A percentile compares a stretch with the other conserved stretches of the same genome.
These are phyloP conservation scores for Montipora capricornis DNA, from an alignment of 64 coral and sea anemone genomes.

Conservation along the genomic window DNA sequence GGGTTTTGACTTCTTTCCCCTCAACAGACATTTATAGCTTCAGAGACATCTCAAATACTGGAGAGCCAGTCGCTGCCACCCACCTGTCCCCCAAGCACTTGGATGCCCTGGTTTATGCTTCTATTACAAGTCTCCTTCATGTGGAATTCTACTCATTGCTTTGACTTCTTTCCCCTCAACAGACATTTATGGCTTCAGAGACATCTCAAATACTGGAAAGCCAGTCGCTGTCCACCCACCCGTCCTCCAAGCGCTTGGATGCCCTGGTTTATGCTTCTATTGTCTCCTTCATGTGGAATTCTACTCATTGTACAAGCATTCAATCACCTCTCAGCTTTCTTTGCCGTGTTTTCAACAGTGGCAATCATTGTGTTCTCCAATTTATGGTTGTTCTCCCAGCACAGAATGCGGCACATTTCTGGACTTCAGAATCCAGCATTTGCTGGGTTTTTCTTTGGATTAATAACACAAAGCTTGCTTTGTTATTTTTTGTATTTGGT, in stretches of 20 bases:
- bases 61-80: constrained; percentile 67
- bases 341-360: constrained; percentile 55
- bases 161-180: not conserved
- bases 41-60: constrained; percentile 78
- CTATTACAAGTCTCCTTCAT: constrained; percentile 64
- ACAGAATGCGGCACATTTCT: constrained; percentile 88
- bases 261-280: constrained; percentile 79
- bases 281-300: constrained; percentile 62
- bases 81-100: constrained; percentile 51
- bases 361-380: constrained; percentile 48
- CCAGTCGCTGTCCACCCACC: constrained; percentile 60
- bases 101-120: constrained; percentile 83
- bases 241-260: constrained; percentile 74
- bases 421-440: constrained; percentile 75
- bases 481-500: constrained; percentile 73
- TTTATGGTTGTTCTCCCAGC: constrained; percentile 70
- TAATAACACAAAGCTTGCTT: constrained; percentile 80
- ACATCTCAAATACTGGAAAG: constrained; percentile 81
- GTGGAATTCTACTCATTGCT: constrained; percentile 54
- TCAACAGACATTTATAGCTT: constrained; percentile 75
- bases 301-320: constrained; percentile 59
- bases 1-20: too few species aligned
- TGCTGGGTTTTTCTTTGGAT: constrained; percentile 92
- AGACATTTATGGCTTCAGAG: constrained; percentile 77
- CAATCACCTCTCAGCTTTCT: constrained; percentile 37